Evolutionary conservation across 2,113 vertebrate species (phyloP).

Genomic region (Charadrius vociferus): DNA sequence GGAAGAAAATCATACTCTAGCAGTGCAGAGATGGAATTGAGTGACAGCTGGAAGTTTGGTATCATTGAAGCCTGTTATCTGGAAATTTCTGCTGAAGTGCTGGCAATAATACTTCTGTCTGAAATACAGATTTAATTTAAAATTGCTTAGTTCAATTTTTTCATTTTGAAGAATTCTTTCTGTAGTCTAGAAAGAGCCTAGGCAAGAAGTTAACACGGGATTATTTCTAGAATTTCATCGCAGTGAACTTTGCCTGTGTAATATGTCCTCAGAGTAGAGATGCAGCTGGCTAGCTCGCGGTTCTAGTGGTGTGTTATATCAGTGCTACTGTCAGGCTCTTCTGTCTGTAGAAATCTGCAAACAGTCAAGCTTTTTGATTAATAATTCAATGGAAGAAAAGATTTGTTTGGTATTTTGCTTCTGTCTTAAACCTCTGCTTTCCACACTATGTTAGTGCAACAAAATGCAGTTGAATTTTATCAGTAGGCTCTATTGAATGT

Average conservation of each 20-base stretch:
- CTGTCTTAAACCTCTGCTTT: not conserved
- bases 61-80: not conserved
- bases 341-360: not conserved
- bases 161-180: not conserved
- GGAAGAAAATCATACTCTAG: not conserved
- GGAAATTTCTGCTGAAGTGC: not conserved
- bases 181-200: not conserved
- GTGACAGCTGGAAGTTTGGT: not conserved
- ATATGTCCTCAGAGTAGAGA: not conserved
- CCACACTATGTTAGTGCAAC: not conserved
- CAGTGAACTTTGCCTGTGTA: not conserved
- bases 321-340: slow-evolving; percentile 33
- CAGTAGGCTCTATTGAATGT: not conserved
- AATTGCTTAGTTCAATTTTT: not conserved
- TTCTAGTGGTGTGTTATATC: not conserved
- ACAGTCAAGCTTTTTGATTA: not conserved
- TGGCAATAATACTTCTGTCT: not conserved
- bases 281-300: slow-evolving; percentile 33
- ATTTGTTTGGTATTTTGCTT: not conserved
- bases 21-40: not conserved
- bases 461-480: not conserved
- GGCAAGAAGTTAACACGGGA: not conserved
- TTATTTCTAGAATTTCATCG: not conserved
- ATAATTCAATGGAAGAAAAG: not conserved
- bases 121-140: not conserved